Conservation (phyloP, 2,113 vertebrate genomes). For the Beaufortia kweichowensis region DNA sequence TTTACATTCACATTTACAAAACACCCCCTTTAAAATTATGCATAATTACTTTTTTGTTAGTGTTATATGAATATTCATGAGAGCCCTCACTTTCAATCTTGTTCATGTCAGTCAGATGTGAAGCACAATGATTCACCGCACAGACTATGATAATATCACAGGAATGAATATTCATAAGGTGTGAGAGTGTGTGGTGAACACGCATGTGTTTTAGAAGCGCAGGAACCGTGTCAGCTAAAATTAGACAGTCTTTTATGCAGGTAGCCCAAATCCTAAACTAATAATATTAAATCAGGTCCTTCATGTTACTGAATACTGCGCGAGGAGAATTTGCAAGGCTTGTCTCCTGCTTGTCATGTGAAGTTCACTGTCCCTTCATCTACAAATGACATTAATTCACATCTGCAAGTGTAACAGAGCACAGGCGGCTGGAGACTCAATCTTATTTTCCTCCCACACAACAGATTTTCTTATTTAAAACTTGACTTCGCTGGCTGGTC, state of each 20-base stretch:
- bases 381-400: constrained; percentile 35
- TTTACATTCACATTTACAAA: constrained; percentile 28
- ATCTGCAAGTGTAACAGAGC: constrained; percentile 41
- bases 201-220: constrained; percentile 3
- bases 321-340: constrained; percentile 41
- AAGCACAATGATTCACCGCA: constrained; percentile 38
- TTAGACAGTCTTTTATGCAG: constrained; percentile 44
- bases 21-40: constrained; percentile 32
- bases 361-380: constrained; percentile 39
- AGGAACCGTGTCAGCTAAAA: constrained; percentile 36
- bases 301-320: constrained; percentile 32
- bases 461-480: constrained; percentile 17
- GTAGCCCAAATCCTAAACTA: constrained; percentile 37
- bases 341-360: constrained; percentile 48
- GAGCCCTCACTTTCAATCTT: constrained; percentile 33
- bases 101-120: constrained; percentile 44
- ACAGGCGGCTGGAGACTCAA: constrained; percentile 8
- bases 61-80: constrained; percentile 43
- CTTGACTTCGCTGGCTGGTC: not conserved
- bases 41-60: constrained; percentile 42
- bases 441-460: not conserved
- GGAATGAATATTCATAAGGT: constrained; percentile 46
- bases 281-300: constrained; percentile 41
- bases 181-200: constrained; percentile 27
- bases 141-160: constrained; percentile 41